Percentiles rank a stretch among this genome's conserved stretches.
phyloP scores from a whole-genome alignment of 2,113 vertebrate species.

The Pygoscelis adeliae region DNA sequence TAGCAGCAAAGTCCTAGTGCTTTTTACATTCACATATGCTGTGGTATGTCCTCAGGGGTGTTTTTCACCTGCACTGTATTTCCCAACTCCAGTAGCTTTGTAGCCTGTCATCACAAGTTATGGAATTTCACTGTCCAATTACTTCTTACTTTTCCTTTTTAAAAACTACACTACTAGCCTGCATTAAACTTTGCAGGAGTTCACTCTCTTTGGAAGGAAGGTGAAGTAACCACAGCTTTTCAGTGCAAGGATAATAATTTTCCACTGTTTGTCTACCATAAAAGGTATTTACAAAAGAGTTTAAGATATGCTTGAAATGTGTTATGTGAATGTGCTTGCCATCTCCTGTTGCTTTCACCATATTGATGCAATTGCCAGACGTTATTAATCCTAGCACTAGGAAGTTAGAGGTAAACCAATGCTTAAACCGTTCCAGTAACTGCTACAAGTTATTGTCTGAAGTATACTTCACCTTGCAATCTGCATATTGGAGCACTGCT shows the following conservation, averaged over 20 bases:
- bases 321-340: background rate
- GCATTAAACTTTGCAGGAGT: background rate
- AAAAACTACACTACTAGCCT: background rate
- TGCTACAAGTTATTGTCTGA: background rate
- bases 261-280: background rate
- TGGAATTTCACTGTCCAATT: background rate
- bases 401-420: constrained; percentile 48
- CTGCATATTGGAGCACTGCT: background rate
- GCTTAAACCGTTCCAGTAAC: constrained; percentile 45
- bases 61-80: background rate
- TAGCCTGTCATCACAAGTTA: background rate
- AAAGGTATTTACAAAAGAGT: background rate
- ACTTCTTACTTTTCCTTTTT: background rate
- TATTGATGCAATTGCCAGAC: constrained; percentile 16
- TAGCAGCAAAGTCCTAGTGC: background rate
- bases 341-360: constrained; percentile 15
- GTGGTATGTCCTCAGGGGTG: background rate
- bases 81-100: background rate
- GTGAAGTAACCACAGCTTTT: background rate
- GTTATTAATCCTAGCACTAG: constrained; percentile 22
- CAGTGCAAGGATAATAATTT: background rate
- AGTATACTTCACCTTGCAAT: background rate
- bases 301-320: background rate
- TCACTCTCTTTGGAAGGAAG: background rate
- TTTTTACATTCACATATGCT: background rate